These are phyloP conservation scores for Dysdera silvatica DNA, from an alignment of 1,140 invertebrate genomes.

Conservation along the genomic window DNA sequence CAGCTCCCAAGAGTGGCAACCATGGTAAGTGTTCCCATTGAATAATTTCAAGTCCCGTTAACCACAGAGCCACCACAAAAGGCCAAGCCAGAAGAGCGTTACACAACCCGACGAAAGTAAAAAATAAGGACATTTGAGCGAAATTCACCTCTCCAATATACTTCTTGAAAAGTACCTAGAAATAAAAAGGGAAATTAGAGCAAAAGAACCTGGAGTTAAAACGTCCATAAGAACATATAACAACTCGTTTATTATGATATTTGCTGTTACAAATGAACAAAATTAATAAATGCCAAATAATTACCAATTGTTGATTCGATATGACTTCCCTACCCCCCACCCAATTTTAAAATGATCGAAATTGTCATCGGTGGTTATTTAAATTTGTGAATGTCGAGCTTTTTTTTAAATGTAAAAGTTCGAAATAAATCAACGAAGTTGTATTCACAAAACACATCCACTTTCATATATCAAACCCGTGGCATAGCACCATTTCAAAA, in stretches of 20 bases:
- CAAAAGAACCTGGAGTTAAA: background rate
- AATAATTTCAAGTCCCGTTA: conserved; percentile 71
- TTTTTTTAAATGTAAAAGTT: no score
- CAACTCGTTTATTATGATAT: background rate
- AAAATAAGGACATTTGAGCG: conserved; percentile 77
- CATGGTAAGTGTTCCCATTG: conserved; percentile 45
- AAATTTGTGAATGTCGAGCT: no score
- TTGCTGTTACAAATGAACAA: no score
- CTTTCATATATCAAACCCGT: no score
- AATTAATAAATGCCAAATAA: conserved; percentile 2
- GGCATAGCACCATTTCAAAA: no score
- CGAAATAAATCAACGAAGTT: no score
- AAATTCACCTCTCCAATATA: conserved; percentile 81
- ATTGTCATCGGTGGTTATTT: no score
- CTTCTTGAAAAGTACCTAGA: conserved; percentile 77
- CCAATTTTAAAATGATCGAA: no score
- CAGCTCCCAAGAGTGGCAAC: conserved; percentile 31
- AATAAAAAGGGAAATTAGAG: conserved; percentile 29
- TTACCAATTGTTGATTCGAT: background rate
- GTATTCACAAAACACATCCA: no score
- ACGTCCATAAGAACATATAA: background rate
- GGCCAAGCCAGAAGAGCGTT: conserved; percentile 80
- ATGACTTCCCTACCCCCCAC: background rate
- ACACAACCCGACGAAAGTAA: conserved; percentile 72
- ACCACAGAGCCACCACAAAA: conserved; percentile 68